phyloP scores from a whole-genome alignment of 1,140 invertebrate species.

The Drosophila gunungcola region DNA sequence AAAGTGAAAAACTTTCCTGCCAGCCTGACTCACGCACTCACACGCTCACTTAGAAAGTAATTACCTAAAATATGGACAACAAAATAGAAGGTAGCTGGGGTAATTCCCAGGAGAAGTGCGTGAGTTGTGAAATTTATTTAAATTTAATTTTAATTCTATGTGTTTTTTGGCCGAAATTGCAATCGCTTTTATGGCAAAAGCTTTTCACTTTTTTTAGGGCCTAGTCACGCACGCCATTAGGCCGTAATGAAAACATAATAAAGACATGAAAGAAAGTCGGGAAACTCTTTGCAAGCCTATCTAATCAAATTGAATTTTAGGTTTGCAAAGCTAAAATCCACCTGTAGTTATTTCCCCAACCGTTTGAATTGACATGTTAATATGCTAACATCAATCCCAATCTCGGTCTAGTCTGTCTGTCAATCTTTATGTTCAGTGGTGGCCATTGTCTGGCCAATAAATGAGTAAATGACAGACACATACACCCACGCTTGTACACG shows the following conservation, averaged over 20 bases:
- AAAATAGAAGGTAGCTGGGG: not conserved
- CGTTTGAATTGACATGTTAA: conserved; percentile 59
- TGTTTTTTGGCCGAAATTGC: conserved; percentile 33
- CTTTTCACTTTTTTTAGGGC: conserved; percentile 59
- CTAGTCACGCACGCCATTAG: conserved; percentile 60
- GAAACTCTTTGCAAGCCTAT: conserved; percentile 8
- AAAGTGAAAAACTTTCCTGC: conserved; percentile 73
- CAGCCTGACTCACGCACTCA: conserved; percentile 69
- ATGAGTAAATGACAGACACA: conserved; percentile 55
- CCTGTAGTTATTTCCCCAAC: conserved; percentile 9
- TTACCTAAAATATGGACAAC: conserved; percentile 65
- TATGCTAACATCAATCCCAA: conserved; percentile 72
- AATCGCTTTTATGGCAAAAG: conserved; percentile 41
- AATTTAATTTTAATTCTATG: conserved; percentile 79
- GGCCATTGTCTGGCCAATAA: conserved; percentile 63
- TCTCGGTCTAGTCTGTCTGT: conserved; percentile 44
- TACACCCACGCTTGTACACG: conserved; percentile 1
- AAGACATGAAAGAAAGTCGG: conserved; percentile 12
- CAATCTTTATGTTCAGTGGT: conserved; percentile 41
- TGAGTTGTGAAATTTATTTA: conserved; percentile 77
- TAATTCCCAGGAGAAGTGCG: conserved; percentile 54
- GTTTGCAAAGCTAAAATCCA: not conserved
- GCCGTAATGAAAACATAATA: conserved; percentile 30
- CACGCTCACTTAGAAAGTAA: conserved; percentile 75
- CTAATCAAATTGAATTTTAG: conserved; percentile 10